phyloP scores from a whole-genome alignment of 2,888 invertebrate genomes.

The Epinotia bilunana region DNA sequence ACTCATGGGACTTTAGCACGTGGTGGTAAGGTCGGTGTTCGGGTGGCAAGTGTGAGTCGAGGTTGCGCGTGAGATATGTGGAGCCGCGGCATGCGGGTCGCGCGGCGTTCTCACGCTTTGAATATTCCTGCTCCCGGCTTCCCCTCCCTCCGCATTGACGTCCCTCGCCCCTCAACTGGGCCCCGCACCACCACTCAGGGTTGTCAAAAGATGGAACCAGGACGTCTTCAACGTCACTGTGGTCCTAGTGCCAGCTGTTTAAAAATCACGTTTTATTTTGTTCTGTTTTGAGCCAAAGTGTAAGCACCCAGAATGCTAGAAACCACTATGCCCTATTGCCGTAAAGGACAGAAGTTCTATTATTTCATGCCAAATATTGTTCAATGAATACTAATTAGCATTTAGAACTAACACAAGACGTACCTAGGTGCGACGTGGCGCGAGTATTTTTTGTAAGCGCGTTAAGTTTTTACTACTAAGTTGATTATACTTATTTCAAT shows the following conservation, averaged over 20 bases:
- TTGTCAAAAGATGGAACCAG: constrained; percentile 26
- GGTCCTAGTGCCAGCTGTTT: not conserved
- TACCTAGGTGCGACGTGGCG: no score
- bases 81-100: constrained; percentile 84
- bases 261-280: not conserved
- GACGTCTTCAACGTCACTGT: constrained; percentile 1
- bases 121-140: constrained; percentile 81
- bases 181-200: constrained; percentile 52
- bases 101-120: constrained; percentile 84
- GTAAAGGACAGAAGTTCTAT: not conserved
- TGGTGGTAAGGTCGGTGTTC: constrained; percentile 63
- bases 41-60: constrained; percentile 58
- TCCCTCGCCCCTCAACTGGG: constrained; percentile 52
- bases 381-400: no score
- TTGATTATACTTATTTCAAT: no score
- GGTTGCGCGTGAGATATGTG: constrained; percentile 84
- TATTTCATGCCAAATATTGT: not conserved
- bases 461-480: no score
- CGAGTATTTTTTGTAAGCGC: no score
- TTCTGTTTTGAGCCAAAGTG: no score
- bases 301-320: not conserved
- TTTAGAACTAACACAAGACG: no score
- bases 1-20: constrained; percentile 62
- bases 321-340: not conserved
- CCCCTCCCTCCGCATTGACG: constrained; percentile 57